These are phyloP conservation scores for Eidolon helvum DNA, from an alignment of 2,113 vertebrate genomes.

Conservation along the genomic window DNA sequence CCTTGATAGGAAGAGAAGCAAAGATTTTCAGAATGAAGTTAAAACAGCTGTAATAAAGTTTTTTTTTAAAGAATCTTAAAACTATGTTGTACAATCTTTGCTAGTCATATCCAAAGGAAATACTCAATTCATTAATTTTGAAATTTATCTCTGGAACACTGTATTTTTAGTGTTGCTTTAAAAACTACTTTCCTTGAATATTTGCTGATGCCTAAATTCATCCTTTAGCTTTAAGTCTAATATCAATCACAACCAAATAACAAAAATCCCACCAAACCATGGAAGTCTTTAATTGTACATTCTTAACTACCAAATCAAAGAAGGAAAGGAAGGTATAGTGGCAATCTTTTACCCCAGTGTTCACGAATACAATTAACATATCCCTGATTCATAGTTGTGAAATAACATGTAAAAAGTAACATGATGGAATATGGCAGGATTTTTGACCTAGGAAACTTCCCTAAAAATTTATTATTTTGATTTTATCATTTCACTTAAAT, in stretches of 20 bases:
- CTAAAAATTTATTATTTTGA: neutral
- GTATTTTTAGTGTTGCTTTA: neutral
- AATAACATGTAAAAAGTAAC: neutral
- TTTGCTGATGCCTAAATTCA: neutral
- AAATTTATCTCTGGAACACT: neutral
- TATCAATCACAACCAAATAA: neutral
- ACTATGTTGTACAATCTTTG: neutral
- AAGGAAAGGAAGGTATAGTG: neutral
- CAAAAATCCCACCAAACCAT: neutral
- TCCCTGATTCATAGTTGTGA: neutral
- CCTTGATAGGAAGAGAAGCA: neutral
- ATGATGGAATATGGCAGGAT: neutral
- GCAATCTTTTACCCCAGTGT: neutral
- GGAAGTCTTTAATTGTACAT: neutral
- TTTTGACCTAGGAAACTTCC: neutral
- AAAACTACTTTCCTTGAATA: neutral
- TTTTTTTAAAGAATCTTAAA: neutral
- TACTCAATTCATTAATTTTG: neutral
- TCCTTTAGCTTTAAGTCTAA: neutral
- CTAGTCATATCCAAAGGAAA: neutral
- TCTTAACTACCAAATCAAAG: neutral
- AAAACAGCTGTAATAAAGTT: neutral
- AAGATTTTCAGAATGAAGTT: neutral
- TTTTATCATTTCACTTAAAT: constrained; percentile 10
- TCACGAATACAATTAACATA: neutral